Base-by-base conservation (phyloP, 2,797 vertebrate genomes). In the Gastrophryne carolinensis region DNA sequence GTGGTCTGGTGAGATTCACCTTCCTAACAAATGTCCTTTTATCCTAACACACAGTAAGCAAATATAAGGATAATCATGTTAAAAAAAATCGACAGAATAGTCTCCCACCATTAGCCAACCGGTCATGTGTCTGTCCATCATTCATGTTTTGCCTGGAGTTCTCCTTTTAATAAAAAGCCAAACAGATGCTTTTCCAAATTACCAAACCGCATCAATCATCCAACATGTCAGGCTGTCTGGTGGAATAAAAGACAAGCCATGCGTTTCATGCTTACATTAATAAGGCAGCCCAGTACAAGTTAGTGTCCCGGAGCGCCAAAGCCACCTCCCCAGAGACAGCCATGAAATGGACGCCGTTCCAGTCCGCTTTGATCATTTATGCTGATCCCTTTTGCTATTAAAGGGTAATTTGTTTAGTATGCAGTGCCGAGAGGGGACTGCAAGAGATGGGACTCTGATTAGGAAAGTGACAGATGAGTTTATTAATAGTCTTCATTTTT, bases 381-480 rank as follows among this genome's bases (percentile, higher is more conserved):
- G 57, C 73, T 27, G 47, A 35, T 76, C 29, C 24, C 62, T n/a
- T 23, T 13, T 32, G 24, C 35, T 63, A 70, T 70, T 76, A 76
- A 63, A 56, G 66, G 29, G n/a, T 75, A 69, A 75, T 75, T 69
- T 69, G 65, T 57, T 76, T 69, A 53, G 65, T 56, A 70, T 54
- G 26, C 66, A 21, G 60, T 2, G 27, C 73, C 66, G 63, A 44
- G n/a, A 54, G 47, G 66, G 39, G 21, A 11, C 49, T 11, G 32
- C 15, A 1, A 34, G 19, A 6, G 29, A 24, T 15, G 41, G 53
- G 17, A 37, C 13, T 75, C 44, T 70, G 57, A 70, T 54, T 62
- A 60, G 47, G 24, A 54, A 69, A 34, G 21, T 44, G 57, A 69
- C 47, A 57, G 41, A 61, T 69, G 62, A 24, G 62, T 61, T 75